Evolutionary conservation across 2,888 invertebrate species (phyloP).

Genomic region (Thelaira solivaga): DNA sequence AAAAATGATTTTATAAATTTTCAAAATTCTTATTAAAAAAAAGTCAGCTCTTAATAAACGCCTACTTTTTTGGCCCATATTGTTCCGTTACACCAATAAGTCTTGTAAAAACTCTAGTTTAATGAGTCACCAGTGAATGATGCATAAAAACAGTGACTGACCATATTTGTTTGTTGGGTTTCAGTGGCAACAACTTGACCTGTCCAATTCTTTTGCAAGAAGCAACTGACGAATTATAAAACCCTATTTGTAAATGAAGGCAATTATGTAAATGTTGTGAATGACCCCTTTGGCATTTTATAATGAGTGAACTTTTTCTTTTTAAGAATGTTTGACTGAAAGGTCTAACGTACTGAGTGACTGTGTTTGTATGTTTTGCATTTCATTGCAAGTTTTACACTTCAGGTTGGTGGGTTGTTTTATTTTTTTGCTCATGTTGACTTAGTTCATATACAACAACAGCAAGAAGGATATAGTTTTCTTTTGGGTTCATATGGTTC

Average conservation of each 20-base stretch:
- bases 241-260: background rate
- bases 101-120: too few species aligned
- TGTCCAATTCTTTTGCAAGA: slow-evolving; percentile 24
- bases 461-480: slow-evolving; percentile 1
- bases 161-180: too few species aligned
- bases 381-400: background rate
- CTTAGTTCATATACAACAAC: background rate
- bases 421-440: background rate
- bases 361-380: slow-evolving; percentile 8
- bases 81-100: too few species aligned
- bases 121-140: too few species aligned
- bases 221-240: background rate
- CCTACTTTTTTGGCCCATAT: too few species aligned
- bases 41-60: too few species aligned
- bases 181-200: slow-evolving; percentile 2
- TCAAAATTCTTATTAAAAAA: too few species aligned
- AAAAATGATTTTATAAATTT: too few species aligned
- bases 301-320: background rate
- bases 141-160: too few species aligned
- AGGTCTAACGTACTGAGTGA: background rate
- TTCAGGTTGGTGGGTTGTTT: background rate
- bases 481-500: slow-evolving; percentile 37
- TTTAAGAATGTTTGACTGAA: background rate
- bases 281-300: background rate
- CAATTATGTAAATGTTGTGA: background rate